phyloP scores from a whole-genome alignment of 1,140 invertebrate genomes.

The Drosophila tsacasi region DNA sequence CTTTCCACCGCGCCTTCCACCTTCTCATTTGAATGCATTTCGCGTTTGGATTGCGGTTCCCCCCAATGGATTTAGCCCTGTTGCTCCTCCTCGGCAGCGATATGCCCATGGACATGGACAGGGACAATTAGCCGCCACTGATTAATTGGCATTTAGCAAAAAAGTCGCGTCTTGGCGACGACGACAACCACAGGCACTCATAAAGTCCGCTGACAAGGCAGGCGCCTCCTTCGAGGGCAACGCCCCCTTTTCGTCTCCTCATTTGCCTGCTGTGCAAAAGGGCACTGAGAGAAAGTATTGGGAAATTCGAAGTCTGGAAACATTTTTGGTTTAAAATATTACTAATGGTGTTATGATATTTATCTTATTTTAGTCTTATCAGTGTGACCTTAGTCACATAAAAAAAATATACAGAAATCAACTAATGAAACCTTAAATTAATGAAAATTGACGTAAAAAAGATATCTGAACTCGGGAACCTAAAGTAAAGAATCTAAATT shows the following conservation, averaged over 20 bases:
- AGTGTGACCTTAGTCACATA: too few species aligned
- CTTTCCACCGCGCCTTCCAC: neutral
- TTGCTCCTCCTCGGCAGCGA: slow-evolving; percentile 28
- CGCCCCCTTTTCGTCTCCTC: slow-evolving; percentile 8
- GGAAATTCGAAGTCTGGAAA: too few species aligned
- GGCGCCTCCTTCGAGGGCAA: slow-evolving; percentile 29
- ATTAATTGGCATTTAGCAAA: slow-evolving; percentile 67
- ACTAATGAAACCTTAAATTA: too few species aligned
- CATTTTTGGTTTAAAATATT: neutral
- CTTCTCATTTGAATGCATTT: slow-evolving; percentile 69
- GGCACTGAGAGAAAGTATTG: neutral
- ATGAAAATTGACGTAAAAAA: too few species aligned
- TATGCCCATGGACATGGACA: slow-evolving; percentile 41
- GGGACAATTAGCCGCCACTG: slow-evolving; percentile 70
- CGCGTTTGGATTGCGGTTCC: slow-evolving; percentile 31
- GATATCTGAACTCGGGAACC: too few species aligned
- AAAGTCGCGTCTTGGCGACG: slow-evolving; percentile 64
- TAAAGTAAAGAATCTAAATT: too few species aligned
- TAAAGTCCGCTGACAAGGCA: slow-evolving; percentile 33
- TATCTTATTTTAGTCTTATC: too few species aligned
- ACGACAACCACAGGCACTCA: slow-evolving; percentile 37
- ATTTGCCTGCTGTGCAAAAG: neutral
- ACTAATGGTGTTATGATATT: too few species aligned
- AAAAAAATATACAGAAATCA: too few species aligned
- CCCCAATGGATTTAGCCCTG: slow-evolving; percentile 18